Conservation (phyloP, 1,140 invertebrate species). For the Saccostrea glomerata region DNA sequence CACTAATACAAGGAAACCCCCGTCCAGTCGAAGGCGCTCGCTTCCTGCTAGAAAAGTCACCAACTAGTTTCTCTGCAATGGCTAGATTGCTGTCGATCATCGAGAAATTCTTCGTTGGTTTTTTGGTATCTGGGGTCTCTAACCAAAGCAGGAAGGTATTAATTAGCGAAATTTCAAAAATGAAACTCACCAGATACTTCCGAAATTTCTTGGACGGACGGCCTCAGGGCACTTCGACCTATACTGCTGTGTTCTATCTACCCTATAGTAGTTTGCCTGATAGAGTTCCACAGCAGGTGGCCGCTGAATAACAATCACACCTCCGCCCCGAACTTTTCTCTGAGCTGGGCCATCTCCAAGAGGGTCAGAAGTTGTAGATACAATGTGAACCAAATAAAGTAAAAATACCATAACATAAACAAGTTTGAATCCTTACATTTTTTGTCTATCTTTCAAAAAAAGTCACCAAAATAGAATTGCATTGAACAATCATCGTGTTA, state of each 20-base stretch:
- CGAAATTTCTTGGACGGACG: slow-evolving; percentile 51
- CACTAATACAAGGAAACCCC: background rate
- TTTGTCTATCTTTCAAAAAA: background rate
- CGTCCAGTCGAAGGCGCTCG: background rate
- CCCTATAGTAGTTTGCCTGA: slow-evolving; percentile 39
- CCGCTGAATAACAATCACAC: background rate
- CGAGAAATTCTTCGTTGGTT: background rate
- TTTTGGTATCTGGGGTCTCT: slow-evolving; percentile 15
- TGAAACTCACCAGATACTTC: slow-evolving; percentile 43
- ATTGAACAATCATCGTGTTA: background rate
- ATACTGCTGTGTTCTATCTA: slow-evolving; percentile 41
- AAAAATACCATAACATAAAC: background rate
- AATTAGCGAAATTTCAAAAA: slow-evolving; percentile 36
- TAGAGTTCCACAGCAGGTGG: too few species aligned
- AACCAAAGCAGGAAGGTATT: slow-evolving; percentile 41
- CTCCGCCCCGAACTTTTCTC: too few species aligned
- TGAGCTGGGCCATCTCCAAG: too few species aligned
- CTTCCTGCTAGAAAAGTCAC: slow-evolving; percentile 18
- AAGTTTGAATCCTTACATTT: background rate
- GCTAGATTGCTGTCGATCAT: background rate
- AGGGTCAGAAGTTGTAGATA: too few species aligned
- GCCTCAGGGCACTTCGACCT: slow-evolving; percentile 43
- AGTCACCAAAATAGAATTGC: background rate
- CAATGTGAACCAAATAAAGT: slow-evolving; percentile 31
- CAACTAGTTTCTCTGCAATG: slow-evolving; percentile 33